phyloP scores from a whole-genome alignment of 2,113 vertebrate species.

The Charadrius vociferus region DNA sequence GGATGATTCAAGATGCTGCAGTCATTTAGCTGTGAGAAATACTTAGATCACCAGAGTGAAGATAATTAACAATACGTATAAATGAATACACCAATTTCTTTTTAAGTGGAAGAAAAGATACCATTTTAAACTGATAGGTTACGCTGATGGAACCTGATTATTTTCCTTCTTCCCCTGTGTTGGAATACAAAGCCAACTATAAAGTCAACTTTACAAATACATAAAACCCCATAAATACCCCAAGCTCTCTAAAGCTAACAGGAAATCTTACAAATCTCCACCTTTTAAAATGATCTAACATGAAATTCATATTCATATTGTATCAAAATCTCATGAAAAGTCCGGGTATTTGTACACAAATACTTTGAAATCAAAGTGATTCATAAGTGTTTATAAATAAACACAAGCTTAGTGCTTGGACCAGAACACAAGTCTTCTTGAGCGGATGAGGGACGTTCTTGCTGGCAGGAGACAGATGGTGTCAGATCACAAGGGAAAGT shows the following conservation, averaged over 20 bases:
- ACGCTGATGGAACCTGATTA: background rate
- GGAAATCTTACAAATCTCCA: background rate
- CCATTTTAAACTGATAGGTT: background rate
- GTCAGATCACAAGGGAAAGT: background rate
- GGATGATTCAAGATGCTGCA: background rate
- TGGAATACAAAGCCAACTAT: background rate
- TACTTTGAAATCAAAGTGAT: background rate
- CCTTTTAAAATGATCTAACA: background rate
- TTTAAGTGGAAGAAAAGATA: background rate
- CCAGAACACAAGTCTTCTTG: background rate
- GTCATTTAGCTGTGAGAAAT: background rate
- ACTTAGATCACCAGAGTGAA: background rate
- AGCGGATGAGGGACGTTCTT: background rate
- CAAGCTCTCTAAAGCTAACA: background rate
- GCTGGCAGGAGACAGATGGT: background rate
- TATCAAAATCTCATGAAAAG: background rate
- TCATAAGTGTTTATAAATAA: background rate
- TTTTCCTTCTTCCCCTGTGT: background rate
- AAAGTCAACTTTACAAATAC: background rate
- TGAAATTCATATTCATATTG: background rate
- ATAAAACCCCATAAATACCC: background rate
- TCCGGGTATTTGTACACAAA: background rate
- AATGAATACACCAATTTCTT: constrained; percentile 6
- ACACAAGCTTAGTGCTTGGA: background rate
- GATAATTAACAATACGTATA: background rate